These are phyloP conservation scores for Sisor rabdophorus DNA, from an alignment of 2,113 vertebrate species.

Conservation along the genomic window DNA sequence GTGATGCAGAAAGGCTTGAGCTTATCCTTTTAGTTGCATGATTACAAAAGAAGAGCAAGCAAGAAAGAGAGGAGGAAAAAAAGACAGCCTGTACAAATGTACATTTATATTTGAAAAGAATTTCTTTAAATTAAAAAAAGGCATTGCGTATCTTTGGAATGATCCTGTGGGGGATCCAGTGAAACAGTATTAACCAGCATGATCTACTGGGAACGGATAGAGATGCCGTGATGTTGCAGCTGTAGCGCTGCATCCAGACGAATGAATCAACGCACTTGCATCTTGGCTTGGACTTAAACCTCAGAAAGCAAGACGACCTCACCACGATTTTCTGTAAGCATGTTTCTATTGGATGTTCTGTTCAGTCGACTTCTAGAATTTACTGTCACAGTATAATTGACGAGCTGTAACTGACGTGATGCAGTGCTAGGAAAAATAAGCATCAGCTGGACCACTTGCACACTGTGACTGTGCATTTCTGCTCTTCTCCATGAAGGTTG, in stretches of 20 bases:
- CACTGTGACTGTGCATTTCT: slow-evolving; percentile 31
- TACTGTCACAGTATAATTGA: background rate
- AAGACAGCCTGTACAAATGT: slow-evolving; percentile 17
- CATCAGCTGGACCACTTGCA: background rate
- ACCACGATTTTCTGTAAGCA: background rate
- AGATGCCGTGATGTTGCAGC: background rate
- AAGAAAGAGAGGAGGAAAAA: slow-evolving; percentile 32
- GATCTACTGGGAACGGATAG: background rate
- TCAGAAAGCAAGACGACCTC: background rate
- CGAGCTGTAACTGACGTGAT: background rate
- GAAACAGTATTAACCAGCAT: background rate
- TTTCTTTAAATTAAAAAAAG: background rate
- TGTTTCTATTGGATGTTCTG: background rate
- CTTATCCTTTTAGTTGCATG: background rate
- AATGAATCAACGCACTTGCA: background rate
- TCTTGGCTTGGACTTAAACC: background rate
- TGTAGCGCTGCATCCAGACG: background rate
- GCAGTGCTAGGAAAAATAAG: background rate
- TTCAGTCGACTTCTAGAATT: background rate
- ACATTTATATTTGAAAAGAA: background rate
- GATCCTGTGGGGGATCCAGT: background rate
- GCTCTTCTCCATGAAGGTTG: background rate
- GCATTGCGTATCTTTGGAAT: slow-evolving; percentile 23
- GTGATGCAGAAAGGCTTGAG: background rate
- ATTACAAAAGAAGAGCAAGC: background rate